phyloP scores from a whole-genome alignment of 2,113 vertebrate genomes.

The Labrus mixtus region DNA sequence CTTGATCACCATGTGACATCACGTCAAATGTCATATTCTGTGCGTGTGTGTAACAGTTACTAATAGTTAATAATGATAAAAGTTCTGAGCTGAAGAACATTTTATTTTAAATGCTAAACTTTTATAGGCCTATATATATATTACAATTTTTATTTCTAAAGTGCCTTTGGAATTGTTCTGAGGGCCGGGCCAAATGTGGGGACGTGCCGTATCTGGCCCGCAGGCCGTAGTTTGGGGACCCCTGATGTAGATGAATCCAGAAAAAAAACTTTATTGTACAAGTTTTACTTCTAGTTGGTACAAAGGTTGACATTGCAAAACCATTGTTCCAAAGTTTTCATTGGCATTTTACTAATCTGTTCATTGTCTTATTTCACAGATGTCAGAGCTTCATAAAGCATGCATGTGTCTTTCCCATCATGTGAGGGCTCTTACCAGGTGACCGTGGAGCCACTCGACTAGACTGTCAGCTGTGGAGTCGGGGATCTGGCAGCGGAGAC shows the following conservation, averaged over 20 bases:
- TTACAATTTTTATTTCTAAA: too few relatives aligned
- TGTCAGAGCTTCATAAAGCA: background rate
- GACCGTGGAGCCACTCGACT: constrained; percentile 92
- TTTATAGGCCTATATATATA: too few relatives aligned
- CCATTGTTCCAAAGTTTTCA: background rate
- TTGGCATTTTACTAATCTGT: background rate
- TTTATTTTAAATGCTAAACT: too few relatives aligned
- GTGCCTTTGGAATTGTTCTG: too few relatives aligned
- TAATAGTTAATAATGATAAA: too few relatives aligned
- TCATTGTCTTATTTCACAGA: background rate
- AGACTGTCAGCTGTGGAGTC: constrained; percentile 91
- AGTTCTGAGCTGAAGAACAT: too few relatives aligned
- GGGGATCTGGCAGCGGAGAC: constrained; percentile 92
- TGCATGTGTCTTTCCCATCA: background rate
- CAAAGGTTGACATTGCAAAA: background rate
- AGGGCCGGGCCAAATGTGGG: too few relatives aligned
- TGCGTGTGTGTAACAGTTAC: too few relatives aligned
- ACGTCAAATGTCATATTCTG: too few relatives aligned
- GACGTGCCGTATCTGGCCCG: too few relatives aligned
- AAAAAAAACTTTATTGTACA: constrained; percentile 1
- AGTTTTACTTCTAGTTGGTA: background rate
- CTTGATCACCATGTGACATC: too few relatives aligned
- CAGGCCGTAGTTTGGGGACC: too few relatives aligned
- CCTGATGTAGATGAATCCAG: background rate
- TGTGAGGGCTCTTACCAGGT: constrained; percentile 84